Conservation (phyloP, 2,888 invertebrate genomes). For the Liopterus haemorrhoidalis region DNA sequence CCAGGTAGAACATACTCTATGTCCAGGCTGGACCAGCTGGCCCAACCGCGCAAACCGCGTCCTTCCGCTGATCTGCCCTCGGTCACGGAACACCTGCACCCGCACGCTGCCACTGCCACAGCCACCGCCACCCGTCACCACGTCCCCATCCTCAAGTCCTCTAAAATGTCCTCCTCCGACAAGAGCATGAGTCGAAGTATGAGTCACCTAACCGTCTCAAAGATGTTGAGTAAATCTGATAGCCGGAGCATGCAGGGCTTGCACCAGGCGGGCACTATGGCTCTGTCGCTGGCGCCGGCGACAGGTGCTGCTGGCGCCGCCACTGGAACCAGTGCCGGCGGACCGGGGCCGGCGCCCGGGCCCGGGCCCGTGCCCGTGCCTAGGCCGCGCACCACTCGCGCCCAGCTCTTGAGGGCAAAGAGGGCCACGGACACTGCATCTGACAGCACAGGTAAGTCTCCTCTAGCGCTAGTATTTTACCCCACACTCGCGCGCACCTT, state of each 20-base stretch:
- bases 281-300: conserved; percentile 22
- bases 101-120: conserved; percentile 28
- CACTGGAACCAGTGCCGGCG: conserved; percentile 32
- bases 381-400: conserved; percentile 44
- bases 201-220: conserved; percentile 58
- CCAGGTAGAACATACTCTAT: conserved; percentile 90
- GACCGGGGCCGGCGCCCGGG: conserved; percentile 30
- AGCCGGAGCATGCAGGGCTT: conserved; percentile 45
- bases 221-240: conserved; percentile 44
- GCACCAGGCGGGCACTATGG: conserved; percentile 16
- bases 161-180: conserved; percentile 32
- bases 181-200: conserved; percentile 62
- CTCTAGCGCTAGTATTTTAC: no score
- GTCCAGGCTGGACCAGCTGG: conserved; percentile 84
- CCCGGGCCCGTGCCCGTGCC: conserved; percentile 40
- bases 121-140: conserved; percentile 37
- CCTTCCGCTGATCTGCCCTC: conserved; percentile 40
- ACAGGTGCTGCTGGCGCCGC: conserved; percentile 31
- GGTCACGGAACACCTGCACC: conserved; percentile 36
- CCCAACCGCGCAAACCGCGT: conserved; percentile 59
- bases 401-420: conserved; percentile 44
- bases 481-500: background rate
- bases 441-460: conserved; percentile 42
- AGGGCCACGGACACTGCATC: conserved; percentile 41
- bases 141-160: conserved; percentile 40